These are phyloP conservation scores for Sceloporus tristichus DNA, from an alignment of 2,113 vertebrate species.

Conservation along the genomic window DNA sequence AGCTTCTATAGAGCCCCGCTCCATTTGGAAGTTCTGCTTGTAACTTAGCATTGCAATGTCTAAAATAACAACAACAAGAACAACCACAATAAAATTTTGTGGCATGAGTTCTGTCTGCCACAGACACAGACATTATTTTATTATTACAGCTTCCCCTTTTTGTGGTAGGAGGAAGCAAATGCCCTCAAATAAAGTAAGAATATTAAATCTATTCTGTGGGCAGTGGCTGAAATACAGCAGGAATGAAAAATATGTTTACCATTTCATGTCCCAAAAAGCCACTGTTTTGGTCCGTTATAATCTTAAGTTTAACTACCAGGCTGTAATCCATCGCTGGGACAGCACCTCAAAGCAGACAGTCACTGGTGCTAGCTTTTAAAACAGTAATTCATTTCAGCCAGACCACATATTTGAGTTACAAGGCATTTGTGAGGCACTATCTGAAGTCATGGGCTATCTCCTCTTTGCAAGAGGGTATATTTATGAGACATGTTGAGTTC, in stretches of 20 bases:
- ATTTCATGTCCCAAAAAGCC: background rate
- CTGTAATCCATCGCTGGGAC: background rate
- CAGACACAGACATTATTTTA: too few species aligned
- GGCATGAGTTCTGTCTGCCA: background rate
- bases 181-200: background rate
- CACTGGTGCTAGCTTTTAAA: background rate
- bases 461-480: slow-evolving; percentile 2
- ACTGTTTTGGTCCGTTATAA: background rate
- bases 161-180: background rate
- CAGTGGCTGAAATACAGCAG: background rate
- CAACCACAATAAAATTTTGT: too few species aligned
- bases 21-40: too few species aligned
- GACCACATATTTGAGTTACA: background rate
- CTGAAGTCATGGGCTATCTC: slow-evolving; percentile 1
- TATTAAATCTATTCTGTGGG: background rate
- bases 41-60: too few species aligned
- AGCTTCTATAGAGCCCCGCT: too few species aligned
- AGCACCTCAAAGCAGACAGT: background rate
- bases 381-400: background rate
- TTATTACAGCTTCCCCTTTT: background rate
- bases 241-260: background rate
- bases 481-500: slow-evolving; percentile 16
- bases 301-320: background rate
- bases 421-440: background rate
- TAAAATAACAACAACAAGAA: background rate